A percentile compares a stretch with the other conserved stretches of the same genome.
These are phyloP conservation scores for Myotis daubentonii DNA, from an alignment of 2,797 vertebrate species.

Conservation along the genomic window DNA sequence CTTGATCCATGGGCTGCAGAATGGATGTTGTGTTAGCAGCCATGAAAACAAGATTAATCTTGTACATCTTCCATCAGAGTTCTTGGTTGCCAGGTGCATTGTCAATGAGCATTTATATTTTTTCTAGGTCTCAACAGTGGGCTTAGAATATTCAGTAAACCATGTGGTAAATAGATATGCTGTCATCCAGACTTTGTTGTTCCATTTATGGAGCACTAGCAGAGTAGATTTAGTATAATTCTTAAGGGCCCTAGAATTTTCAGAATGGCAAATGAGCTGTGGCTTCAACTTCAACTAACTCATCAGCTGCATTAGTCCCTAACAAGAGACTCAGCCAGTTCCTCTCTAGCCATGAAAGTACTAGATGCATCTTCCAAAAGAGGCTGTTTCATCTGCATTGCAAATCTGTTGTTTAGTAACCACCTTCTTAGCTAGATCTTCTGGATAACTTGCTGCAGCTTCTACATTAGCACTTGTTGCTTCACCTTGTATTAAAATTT, in stretches of 20 bases:
- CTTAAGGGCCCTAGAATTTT: neutral
- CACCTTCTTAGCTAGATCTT: neutral
- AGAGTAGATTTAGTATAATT: neutral
- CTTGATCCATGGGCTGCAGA: neutral
- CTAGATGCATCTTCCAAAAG: neutral
- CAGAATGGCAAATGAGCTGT: neutral
- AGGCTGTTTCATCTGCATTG: neutral
- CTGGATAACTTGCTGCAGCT: neutral
- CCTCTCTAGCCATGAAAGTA: neutral
- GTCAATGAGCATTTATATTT: neutral
- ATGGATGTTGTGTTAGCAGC: neutral
- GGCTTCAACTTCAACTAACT: neutral
- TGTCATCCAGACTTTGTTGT: neutral
- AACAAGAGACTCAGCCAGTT: neutral
- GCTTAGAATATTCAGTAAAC: neutral
- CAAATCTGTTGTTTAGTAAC: neutral
- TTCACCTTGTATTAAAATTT: neutral
- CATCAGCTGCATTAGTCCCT: neutral
- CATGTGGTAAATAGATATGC: neutral
- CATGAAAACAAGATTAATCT: neutral
- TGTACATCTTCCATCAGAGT: neutral
- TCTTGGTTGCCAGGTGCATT: neutral
- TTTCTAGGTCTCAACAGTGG: neutral
- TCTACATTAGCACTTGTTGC: neutral
- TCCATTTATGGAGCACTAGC: neutral